A percentile compares a stretch with the other conserved stretches of the same genome.
Conservation (phyloP, 2,797 vertebrate genomes). For the Myripristis jacobus region DNA sequence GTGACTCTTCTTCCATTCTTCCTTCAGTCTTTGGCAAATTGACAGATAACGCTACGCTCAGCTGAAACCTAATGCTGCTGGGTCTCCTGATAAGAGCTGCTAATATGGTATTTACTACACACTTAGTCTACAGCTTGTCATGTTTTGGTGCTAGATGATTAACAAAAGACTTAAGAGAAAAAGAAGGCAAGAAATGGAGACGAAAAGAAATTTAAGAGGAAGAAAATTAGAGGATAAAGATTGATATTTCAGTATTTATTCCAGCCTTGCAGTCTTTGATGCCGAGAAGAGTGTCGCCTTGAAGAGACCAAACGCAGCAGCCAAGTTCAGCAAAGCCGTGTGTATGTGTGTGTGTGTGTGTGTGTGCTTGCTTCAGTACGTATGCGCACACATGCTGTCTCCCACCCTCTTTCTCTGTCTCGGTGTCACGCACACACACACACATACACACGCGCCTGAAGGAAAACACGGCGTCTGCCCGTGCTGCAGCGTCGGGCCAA, state of each 20-base stretch:
- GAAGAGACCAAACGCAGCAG: constrained; percentile 15
- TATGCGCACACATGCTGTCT: constrained; percentile 29
- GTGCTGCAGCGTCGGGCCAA: constrained; percentile 44
- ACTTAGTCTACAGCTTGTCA: too few species aligned
- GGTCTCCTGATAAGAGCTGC: not conserved
- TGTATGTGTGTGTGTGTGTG: constrained; percentile 38
- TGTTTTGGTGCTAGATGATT: not conserved
- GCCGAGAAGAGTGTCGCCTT: not conserved
- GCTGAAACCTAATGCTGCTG: not conserved
- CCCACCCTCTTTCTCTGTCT: not conserved
- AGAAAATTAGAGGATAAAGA: not conserved
- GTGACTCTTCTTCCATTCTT: not conserved
- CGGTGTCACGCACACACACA: constrained; percentile 19
- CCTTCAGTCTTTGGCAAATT: not conserved
- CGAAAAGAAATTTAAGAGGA: not conserved
- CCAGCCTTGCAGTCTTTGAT: constrained; percentile 15
- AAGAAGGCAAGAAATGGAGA: not conserved
- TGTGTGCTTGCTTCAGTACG: constrained; percentile 41
- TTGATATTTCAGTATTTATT: not conserved
- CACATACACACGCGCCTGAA: constrained; percentile 42
- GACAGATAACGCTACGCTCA: not conserved
- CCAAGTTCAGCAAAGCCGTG: constrained; percentile 56
- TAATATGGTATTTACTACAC: too few species aligned
- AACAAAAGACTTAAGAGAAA: not conserved
- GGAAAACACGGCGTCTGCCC: constrained; percentile 45